phyloP scores from a whole-genome alignment of 2,888 invertebrate genomes.

The Chaetoderma sp. region DNA sequence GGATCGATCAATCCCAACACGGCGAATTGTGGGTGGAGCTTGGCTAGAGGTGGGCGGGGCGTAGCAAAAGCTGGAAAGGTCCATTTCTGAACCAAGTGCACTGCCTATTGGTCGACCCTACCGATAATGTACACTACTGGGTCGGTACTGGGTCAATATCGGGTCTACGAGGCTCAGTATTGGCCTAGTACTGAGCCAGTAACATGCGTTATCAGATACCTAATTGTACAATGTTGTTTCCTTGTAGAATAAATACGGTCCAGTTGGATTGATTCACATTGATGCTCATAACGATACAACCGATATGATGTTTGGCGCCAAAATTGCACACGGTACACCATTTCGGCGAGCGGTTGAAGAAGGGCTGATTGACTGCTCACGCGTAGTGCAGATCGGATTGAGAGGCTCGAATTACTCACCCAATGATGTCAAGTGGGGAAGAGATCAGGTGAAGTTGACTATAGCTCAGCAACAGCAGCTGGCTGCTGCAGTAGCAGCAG shows the following conservation, averaged over 20 bases:
- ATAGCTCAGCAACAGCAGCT: too few relatives aligned
- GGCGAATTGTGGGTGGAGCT: too few relatives aligned
- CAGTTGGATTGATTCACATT: slow-evolving; percentile 67
- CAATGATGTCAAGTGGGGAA: slow-evolving; percentile 57
- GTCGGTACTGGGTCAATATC: too few relatives aligned
- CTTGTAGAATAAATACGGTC: slow-evolving; percentile 64
- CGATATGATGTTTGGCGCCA: slow-evolving; percentile 61
- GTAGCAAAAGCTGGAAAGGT: too few relatives aligned
- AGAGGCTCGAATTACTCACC: slow-evolving; percentile 57
- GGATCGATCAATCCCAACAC: too few relatives aligned
- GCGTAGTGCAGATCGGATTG: slow-evolving; percentile 67
- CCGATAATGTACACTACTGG: too few relatives aligned
- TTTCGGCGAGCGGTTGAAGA: slow-evolving; percentile 67
- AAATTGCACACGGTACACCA: slow-evolving; percentile 67
- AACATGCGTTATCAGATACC: not conserved
- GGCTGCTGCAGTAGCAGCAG: too few relatives aligned
- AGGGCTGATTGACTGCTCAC: slow-evolving; percentile 59
- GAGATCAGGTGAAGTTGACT: slow-evolving; percentile 59
- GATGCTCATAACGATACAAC: slow-evolving; percentile 68
- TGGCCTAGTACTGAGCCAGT: too few relatives aligned
- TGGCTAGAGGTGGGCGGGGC: too few relatives aligned
- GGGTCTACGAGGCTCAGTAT: too few relatives aligned
- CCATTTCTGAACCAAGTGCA: too few relatives aligned
- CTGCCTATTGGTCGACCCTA: too few relatives aligned
- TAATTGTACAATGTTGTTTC: not conserved